phyloP scores from a whole-genome alignment of 1,140 invertebrate species.

The Halictus rubicundus region DNA sequence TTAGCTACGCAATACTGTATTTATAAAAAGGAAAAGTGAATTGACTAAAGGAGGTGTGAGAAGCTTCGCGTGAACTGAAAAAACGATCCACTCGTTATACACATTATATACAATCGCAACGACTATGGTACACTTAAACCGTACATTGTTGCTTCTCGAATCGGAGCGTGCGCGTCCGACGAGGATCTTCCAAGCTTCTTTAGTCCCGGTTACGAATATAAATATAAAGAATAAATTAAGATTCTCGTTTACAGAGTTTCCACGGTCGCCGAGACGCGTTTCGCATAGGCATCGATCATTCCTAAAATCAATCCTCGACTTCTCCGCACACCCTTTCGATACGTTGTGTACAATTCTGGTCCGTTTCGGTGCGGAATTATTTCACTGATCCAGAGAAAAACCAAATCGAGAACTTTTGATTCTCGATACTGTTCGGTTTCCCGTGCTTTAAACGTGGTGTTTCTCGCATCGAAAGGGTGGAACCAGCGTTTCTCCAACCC shows the following conservation, averaged over 20 bases:
- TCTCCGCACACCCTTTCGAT: not conserved
- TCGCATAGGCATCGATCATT: slow-evolving; percentile 5
- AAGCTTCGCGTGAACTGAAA: slow-evolving; percentile 61
- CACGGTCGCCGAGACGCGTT: slow-evolving; percentile 29
- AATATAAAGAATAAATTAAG: slow-evolving; percentile 71
- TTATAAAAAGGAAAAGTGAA: slow-evolving; percentile 61
- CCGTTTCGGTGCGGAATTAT: not conserved
- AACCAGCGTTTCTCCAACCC: slow-evolving; percentile 25
- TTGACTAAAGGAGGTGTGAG: slow-evolving; percentile 51
- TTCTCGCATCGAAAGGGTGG: not conserved
- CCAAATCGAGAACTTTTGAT: not conserved
- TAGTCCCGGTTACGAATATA: slow-evolving; percentile 38
- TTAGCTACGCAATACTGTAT: slow-evolving; percentile 72
- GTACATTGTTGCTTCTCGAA: slow-evolving; percentile 37
- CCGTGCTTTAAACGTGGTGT: not conserved
- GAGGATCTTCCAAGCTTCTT: slow-evolving; percentile 20
- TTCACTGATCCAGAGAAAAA: no score
- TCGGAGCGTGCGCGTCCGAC: slow-evolving; percentile 34
- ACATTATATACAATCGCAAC: slow-evolving; percentile 76
- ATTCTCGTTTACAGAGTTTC: slow-evolving; percentile 56
- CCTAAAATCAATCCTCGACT: not conserved
- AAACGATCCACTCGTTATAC: slow-evolving; percentile 68
- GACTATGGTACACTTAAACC: slow-evolving; percentile 54
- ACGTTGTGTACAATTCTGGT: not conserved
- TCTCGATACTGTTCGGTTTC: not conserved